Conservation (phyloP, 2,888 invertebrate species). For the Coelogynopora nodosa region DNA sequence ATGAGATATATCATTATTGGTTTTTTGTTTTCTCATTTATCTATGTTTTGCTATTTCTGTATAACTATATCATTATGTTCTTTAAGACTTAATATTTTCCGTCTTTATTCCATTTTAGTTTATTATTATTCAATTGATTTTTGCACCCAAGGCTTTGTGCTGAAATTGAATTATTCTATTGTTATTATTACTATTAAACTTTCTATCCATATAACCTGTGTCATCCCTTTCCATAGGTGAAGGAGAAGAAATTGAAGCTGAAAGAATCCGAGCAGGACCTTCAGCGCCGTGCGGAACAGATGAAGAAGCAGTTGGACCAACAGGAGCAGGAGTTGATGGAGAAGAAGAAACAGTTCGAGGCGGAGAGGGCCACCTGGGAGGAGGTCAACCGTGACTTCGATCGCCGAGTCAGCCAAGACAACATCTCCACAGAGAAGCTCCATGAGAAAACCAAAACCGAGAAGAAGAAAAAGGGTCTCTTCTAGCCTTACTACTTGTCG, state of each 20-base stretch:
- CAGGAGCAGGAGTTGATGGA: neutral
- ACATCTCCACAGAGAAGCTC: neutral
- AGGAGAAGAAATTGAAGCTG: neutral
- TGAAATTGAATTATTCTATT: too few species aligned
- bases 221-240: neutral
- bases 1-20: too few species aligned
- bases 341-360: neutral
- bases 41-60: too few species aligned
- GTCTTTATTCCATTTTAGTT: too few species aligned
- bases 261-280: neutral
- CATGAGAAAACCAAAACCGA: neutral
- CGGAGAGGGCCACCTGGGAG: neutral
- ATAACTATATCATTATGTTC: too few species aligned
- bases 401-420: neutral
- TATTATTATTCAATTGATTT: too few species aligned
- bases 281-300: neutral
- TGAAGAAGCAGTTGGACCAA: neutral
- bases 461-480: neutral
- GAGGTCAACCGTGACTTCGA: neutral
- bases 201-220: neutral
- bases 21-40: too few species aligned
- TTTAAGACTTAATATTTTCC: too few species aligned
- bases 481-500: neutral
- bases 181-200: too few species aligned
- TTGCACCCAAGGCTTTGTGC: too few species aligned